A percentile compares a stretch with the other conserved stretches of the same genome.
Evolutionary conservation across 1,140 invertebrate species (phyloP).

Genomic region (Cryptotermes secundus): DNA sequence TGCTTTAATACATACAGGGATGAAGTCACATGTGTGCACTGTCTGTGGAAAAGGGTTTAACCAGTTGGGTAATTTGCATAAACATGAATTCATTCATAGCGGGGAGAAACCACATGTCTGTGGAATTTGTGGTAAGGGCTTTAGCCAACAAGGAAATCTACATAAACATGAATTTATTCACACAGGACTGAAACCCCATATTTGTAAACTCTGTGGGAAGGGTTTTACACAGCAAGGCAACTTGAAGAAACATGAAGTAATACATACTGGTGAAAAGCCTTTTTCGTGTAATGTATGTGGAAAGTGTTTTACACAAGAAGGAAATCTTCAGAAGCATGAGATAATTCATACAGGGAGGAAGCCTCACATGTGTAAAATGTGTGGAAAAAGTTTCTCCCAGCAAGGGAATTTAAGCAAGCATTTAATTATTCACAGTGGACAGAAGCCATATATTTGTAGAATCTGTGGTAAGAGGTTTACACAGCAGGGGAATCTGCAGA

Average conservation of each 20-base stretch:
- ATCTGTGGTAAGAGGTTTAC: constrained; percentile 55
- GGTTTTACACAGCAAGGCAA: constrained; percentile 25
- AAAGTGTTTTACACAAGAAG: constrained; percentile 34
- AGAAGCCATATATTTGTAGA: constrained; percentile 53
- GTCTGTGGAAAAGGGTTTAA: constrained; percentile 36
- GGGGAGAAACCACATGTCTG: constrained; percentile 23
- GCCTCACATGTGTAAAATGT: background rate
- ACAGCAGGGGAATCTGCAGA: background rate
- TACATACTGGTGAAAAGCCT: constrained; percentile 46
- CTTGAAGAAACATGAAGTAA: constrained; percentile 26
- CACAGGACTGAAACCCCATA: constrained; percentile 46
- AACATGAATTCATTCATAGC: constrained; percentile 6
- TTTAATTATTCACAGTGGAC: constrained; percentile 58
- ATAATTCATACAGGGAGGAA: background rate
- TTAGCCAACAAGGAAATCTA: constrained; percentile 45
- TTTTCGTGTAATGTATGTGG: constrained; percentile 46
- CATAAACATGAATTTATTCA: constrained; percentile 42
- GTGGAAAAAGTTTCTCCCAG: constrained; percentile 49
- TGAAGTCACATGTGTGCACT: constrained; percentile 35
- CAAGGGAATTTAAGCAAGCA: constrained; percentile 57
- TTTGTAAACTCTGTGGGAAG: constrained; percentile 46
- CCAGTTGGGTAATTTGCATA: background rate
- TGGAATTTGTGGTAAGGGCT: background rate
- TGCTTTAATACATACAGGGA: constrained; percentile 34
- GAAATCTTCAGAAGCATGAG: background rate